These are phyloP conservation scores for Orchestes rusci DNA, from an alignment of 2,888 invertebrate genomes.

Conservation along the genomic window DNA sequence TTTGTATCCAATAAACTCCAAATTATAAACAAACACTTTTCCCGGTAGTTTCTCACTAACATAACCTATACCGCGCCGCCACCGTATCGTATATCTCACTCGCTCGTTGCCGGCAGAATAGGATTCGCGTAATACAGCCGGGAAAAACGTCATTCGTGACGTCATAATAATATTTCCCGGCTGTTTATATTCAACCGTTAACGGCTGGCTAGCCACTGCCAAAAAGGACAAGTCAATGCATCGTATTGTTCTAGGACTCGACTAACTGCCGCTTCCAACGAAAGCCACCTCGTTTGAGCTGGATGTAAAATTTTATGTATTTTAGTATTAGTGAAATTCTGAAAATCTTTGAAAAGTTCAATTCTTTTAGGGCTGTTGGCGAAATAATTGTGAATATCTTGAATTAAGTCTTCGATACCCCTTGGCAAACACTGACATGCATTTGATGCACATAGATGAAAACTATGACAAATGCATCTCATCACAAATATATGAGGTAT, in stretches of 20 bases:
- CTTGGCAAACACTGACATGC: conserved; percentile 7
- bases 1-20: no score
- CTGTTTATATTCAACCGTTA: no score
- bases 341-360: conserved; percentile 9
- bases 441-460: no score
- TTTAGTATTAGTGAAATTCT: conserved; percentile 2
- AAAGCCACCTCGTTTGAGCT: conserved; percentile 9
- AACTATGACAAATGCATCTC: conserved; percentile 14
- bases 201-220: no score
- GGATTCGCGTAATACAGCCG: no score
- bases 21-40: no score
- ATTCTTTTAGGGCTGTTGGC: conserved; percentile 8
- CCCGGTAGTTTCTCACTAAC: no score
- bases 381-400: conserved; percentile 14
- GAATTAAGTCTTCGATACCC: conserved; percentile 5
- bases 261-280: conserved; percentile 11
- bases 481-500: conserved; percentile 10
- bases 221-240: conserved; percentile 11
- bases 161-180: no score
- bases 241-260: conserved; percentile 15
- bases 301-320: conserved; percentile 11
- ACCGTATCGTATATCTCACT: no score
- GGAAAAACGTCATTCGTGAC: no score
- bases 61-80: no score
- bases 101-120: no score